A percentile compares a stretch with the other conserved stretches of the same genome.
Evolutionary conservation across 2,888 invertebrate species (phyloP).

Genomic region (Temnothorax rugatulus): DNA sequence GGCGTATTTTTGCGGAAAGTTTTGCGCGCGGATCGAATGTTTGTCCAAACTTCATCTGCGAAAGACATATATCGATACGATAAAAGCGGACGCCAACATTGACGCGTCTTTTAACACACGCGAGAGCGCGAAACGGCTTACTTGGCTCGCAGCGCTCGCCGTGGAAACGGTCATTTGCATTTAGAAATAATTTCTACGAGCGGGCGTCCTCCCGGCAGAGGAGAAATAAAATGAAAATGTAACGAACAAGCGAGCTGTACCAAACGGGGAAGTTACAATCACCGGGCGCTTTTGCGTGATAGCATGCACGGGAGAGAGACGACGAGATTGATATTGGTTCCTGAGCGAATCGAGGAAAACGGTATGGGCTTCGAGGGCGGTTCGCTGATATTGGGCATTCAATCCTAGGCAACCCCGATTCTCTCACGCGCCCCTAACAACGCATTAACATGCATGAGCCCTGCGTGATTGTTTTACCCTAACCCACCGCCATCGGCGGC

Average conservation of each 20-base stretch:
- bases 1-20: slow-evolving; percentile 21
- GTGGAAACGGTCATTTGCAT: slow-evolving; percentile 53
- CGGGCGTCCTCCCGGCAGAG: slow-evolving; percentile 38
- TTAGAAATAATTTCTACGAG: slow-evolving; percentile 58
- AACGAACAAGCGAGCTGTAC: slow-evolving; percentile 63
- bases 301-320: slow-evolving; percentile 67
- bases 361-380: slow-evolving; percentile 80
- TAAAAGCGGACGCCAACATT: slow-evolving; percentile 44
- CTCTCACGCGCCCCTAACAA: slow-evolving; percentile 83
- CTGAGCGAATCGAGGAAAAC: slow-evolving; percentile 78
- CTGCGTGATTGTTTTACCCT: slow-evolving; percentile 86
- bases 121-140: slow-evolving; percentile 38
- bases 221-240: slow-evolving; percentile 53
- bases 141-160: slow-evolving; percentile 35
- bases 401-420: slow-evolving; percentile 81
- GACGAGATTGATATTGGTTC: slow-evolving; percentile 78
- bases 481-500: slow-evolving; percentile 72
- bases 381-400: slow-evolving; percentile 84
- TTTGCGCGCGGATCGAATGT: background rate
- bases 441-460: slow-evolving; percentile 86
- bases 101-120: slow-evolving; percentile 49
- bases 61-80: slow-evolving; percentile 42
- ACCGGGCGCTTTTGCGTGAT: slow-evolving; percentile 72
- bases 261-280: slow-evolving; percentile 68
- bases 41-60: slow-evolving; percentile 6